These are phyloP conservation scores for Pleuronectes platessa DNA, from an alignment of 2,113 vertebrate species.

Conservation along the genomic window DNA sequence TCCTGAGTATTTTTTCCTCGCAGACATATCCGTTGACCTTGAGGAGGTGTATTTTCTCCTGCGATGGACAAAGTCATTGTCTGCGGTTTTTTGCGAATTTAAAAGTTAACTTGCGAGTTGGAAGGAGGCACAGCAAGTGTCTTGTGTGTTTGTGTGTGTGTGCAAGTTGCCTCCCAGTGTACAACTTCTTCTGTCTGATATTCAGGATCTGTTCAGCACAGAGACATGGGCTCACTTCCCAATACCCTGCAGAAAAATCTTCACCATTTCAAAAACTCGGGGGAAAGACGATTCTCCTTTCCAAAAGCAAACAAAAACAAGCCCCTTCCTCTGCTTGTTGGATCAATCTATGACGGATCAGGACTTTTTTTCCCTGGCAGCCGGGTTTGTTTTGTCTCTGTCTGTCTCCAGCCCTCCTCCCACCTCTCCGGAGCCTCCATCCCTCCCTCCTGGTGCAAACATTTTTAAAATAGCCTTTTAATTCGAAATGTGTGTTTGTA, in stretches of 20 bases:
- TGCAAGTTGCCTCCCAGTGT: neutral
- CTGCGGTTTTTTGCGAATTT: neutral
- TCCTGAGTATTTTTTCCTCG: neutral
- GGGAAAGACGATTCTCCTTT: conserved; percentile 26
- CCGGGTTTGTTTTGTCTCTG: conserved; percentile 62
- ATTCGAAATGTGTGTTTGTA: conserved; percentile 52
- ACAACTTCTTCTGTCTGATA: conserved; percentile 27
- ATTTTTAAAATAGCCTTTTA: conserved; percentile 65
- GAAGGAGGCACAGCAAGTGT: neutral
- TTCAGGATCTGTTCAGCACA: conserved; percentile 38
- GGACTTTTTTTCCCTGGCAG: conserved; percentile 47
- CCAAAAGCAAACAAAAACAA: conserved; percentile 43
- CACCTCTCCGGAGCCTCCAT: conserved; percentile 30
- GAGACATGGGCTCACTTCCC: conserved; percentile 52
- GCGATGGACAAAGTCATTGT: neutral
- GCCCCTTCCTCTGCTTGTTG: conserved; percentile 39
- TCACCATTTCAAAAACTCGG: conserved; percentile 38
- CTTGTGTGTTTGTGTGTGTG: neutral
- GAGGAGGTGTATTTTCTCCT: neutral
- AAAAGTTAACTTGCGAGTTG: neutral
- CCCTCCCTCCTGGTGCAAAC: conserved; percentile 25
- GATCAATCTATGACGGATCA: conserved; percentile 50
- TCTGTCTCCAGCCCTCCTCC: conserved; percentile 23
- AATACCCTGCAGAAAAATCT: conserved; percentile 47
- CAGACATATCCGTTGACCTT: conserved; percentile 42